phyloP scores from a whole-genome alignment of 1,140 invertebrate species.

The Amphibalanus amphitrite region DNA sequence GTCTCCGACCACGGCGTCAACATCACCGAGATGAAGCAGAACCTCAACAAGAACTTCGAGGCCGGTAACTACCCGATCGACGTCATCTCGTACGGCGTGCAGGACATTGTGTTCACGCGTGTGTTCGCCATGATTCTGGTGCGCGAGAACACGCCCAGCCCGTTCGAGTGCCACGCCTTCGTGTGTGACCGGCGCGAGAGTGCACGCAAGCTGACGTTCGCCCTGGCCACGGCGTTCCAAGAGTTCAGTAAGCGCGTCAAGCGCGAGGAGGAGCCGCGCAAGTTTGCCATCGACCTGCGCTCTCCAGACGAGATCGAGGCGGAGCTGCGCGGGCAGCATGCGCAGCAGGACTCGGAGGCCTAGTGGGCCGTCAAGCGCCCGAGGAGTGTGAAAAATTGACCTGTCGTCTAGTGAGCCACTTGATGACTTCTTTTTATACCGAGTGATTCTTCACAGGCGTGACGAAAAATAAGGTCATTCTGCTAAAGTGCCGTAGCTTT shows the following conservation, averaged over 20 bases:
- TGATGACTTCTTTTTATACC: too few relatives aligned
- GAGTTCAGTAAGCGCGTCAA: conserved; percentile 56
- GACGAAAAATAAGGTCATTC: too few relatives aligned
- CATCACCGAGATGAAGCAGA: conserved; percentile 37
- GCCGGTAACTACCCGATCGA: conserved; percentile 52
- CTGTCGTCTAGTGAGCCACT: too few relatives aligned
- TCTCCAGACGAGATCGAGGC: conserved; percentile 52
- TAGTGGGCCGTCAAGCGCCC: conserved; percentile 14
- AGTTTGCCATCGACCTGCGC: conserved; percentile 64
- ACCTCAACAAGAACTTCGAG: conserved; percentile 28
- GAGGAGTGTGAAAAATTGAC: too few relatives aligned
- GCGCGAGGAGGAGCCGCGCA: conserved; percentile 34
- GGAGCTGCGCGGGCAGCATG: conserved; percentile 25
- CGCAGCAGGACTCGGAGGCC: conserved; percentile 19
- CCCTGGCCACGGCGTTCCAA: conserved; percentile 76
- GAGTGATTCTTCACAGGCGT: too few relatives aligned
- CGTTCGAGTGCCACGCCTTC: conserved; percentile 73
- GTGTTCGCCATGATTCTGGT: conserved; percentile 93
- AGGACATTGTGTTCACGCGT: conserved; percentile 80
- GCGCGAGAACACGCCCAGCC: conserved; percentile 31
- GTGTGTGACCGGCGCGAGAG: conserved; percentile 69
- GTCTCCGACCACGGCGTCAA: conserved; percentile 52
- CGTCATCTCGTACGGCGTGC: conserved; percentile 32
- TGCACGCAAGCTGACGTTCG: conserved; percentile 67
- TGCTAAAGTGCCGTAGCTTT: too few relatives aligned